These are phyloP conservation scores for Pelagia noctiluca DNA, from an alignment of 30 jellyfish, hydroid and myxozoan genomes.

Conservation along the genomic window DNA sequence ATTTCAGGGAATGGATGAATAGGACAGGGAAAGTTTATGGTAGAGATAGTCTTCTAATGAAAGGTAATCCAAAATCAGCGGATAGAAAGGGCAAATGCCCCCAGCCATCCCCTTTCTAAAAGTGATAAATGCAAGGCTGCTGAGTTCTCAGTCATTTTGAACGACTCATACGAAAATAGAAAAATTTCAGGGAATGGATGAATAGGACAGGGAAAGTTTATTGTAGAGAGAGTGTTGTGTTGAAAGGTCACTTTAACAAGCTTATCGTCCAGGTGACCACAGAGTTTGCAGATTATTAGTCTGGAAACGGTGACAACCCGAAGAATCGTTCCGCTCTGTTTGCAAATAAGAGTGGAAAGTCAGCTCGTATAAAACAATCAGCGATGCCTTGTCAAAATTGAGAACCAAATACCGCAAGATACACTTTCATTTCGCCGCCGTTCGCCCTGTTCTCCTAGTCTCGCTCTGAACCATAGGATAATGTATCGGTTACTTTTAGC, in stretches of 20 bases:
- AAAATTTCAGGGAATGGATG: not conserved
- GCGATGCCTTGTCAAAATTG: not conserved
- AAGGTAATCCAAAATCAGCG: too few species aligned
- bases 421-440: constrained; percentile 18
- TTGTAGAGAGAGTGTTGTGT: not conserved
- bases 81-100: too few species aligned
- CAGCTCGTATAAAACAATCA: not conserved
- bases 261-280: constrained; percentile 23
- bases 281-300: constrained; percentile 12
- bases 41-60: not conserved
- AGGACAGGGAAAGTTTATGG: not conserved
- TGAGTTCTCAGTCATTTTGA: too few species aligned
- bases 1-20: not conserved
- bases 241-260: constrained; percentile 28
- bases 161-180: too few species aligned
- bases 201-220: not conserved
- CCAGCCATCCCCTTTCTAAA: too few species aligned
- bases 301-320: constrained; percentile 11
- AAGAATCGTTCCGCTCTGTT: constrained; percentile 7
- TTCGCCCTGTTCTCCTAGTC: not conserved
- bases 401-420: not conserved
- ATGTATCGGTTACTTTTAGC: not conserved
- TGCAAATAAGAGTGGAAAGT: not conserved
- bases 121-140: too few species aligned
- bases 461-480: not conserved